Percentiles rank a stretch among this genome's conserved stretches.
Evolutionary conservation across 1,140 invertebrate genomes (phyloP).

Genomic region (Octopus sinensis): DNA sequence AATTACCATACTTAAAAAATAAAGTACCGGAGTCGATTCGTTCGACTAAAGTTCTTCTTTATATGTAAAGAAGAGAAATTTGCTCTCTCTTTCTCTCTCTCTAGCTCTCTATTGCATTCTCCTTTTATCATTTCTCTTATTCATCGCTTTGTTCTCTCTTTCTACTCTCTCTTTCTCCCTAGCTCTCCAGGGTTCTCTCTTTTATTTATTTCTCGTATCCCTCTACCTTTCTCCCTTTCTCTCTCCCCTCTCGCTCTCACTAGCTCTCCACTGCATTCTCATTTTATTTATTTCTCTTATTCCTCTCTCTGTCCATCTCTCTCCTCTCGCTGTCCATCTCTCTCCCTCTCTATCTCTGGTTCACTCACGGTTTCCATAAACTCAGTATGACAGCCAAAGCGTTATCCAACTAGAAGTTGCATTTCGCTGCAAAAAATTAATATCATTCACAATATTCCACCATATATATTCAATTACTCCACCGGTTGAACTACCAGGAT

Average conservation of each 20-base stretch:
- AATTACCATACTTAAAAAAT: too few species aligned
- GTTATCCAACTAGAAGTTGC: too few species aligned
- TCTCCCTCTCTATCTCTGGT: not conserved
- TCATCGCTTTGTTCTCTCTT: not conserved
- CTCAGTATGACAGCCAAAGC: too few species aligned
- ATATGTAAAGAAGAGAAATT: too few species aligned
- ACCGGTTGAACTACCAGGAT: too few species aligned
- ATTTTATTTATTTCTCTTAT: not conserved
- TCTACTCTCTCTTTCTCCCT: not conserved
- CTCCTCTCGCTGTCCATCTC: not conserved
- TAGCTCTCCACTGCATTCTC: constrained; percentile 1
- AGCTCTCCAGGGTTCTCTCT: not conserved
- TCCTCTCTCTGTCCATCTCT: not conserved
- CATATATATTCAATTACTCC: too few species aligned
- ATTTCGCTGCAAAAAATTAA: too few species aligned
- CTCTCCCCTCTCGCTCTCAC: not conserved
- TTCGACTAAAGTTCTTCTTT: too few species aligned
- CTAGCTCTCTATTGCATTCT: not conserved
- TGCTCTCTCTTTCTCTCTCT: not conserved
- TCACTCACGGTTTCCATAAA: not conserved
- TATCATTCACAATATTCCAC: too few species aligned
- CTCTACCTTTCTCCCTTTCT: not conserved
- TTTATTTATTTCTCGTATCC: not conserved
- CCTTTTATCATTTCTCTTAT: not conserved
- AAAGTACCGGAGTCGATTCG: too few species aligned